Percentiles rank a stretch among this genome's conserved stretches.
These are phyloP conservation scores for Ammodytes dubius DNA, from an alignment of 2,113 vertebrate species.

Conservation along the genomic window DNA sequence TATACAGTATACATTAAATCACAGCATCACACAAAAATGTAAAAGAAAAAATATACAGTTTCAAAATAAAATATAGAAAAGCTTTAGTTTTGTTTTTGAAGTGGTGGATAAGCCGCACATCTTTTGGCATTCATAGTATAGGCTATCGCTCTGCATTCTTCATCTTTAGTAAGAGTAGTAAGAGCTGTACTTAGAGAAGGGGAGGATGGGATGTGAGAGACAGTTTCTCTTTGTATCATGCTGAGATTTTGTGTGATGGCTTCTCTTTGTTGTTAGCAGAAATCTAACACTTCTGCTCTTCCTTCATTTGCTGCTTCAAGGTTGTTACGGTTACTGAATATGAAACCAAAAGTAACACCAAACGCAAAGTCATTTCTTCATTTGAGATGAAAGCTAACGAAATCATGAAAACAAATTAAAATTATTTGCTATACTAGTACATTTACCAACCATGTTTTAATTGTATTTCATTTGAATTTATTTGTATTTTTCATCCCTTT, in stretches of 20 bases:
- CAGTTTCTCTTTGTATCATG: background rate
- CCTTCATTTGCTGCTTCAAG: conserved; percentile 23
- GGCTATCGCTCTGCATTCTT: no score
- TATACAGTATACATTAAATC: no score
- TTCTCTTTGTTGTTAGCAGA: conserved; percentile 13
- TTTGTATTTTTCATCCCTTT: background rate
- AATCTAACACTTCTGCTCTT: conserved; percentile 4
- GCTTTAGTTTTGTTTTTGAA: no score
- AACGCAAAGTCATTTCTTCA: background rate
- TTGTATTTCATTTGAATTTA: no score
- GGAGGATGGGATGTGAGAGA: background rate
- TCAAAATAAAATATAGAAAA: no score
- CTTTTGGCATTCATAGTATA: no score
- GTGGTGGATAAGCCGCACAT: no score
- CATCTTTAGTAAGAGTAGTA: conserved; percentile 76
- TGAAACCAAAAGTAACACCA: conserved; percentile 45
- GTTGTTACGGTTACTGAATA: background rate
- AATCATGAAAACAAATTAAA: conserved; percentile 1
- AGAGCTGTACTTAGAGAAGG: background rate
- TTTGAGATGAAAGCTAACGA: conserved; percentile 15
- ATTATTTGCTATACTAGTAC: background rate
- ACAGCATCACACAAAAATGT: no score
- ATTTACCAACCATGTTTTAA: background rate
- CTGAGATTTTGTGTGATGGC: conserved; percentile 28
- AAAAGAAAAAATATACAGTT: no score